A percentile compares a stretch with the other conserved stretches of the same genome.
Evolutionary conservation across 23 tunicate genomes (phyloP).

Genomic region (Oikopleura albicans): DNA sequence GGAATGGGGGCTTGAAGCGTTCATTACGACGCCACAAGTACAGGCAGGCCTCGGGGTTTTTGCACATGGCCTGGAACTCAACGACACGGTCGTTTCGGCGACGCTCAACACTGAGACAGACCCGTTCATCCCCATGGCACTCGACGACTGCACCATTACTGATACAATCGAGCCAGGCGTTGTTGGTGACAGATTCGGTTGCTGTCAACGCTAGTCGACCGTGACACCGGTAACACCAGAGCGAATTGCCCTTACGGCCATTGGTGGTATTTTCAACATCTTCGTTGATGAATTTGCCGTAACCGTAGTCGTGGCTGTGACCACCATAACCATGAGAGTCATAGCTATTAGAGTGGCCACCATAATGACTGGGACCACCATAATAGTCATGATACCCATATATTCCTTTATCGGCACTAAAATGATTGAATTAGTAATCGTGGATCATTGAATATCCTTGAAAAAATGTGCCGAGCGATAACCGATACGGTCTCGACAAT

Average conservation of each 20-base stretch:
- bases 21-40: not conserved
- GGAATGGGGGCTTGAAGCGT: not conserved
- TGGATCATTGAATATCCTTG: too few species aligned
- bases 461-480: too few species aligned
- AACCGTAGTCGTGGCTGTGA: too few species aligned
- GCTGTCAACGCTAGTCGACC: not conserved
- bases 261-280: too few species aligned
- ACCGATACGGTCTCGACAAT: too few species aligned
- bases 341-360: too few species aligned
- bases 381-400: too few species aligned
- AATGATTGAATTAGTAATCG: too few species aligned
- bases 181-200: not conserved
- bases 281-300: not conserved
- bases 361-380: too few species aligned
- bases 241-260: not conserved
- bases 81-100: not conserved
- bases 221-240: not conserved
- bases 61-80: not conserved
- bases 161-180: not conserved
- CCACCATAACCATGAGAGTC: too few species aligned
- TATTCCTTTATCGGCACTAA: too few species aligned
- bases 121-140: conserved; percentile 1
- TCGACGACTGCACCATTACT: not conserved
- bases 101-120: not conserved
- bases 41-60: not conserved